These are phyloP conservation scores for Characodon lateralis DNA, from an alignment of 2,797 vertebrate species.

Conservation along the genomic window DNA sequence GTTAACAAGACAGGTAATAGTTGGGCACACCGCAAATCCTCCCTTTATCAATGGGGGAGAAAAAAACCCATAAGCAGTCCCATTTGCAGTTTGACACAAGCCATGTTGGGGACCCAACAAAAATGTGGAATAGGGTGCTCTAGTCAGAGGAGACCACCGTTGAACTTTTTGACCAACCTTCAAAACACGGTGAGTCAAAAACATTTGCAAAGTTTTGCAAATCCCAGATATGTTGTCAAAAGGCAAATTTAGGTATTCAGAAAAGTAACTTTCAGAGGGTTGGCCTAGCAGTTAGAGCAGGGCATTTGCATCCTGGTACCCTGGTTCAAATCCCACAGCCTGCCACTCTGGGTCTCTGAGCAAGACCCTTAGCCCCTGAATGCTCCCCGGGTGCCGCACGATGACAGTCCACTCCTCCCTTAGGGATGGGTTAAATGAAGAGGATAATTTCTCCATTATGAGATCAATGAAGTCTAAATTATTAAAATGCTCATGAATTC, in stretches of 20 bases:
- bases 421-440: no score
- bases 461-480: no score
- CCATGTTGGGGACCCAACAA: not conserved
- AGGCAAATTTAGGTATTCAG: not conserved
- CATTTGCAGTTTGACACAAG: not conserved
- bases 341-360: no score
- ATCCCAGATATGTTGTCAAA: not conserved
- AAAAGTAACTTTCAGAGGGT: not conserved
- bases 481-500: not conserved
- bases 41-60: not conserved
- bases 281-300: no score
- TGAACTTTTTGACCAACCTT: not conserved
- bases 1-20: not conserved
- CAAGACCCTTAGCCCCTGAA: no score
- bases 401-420: no score
- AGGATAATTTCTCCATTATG: no score
- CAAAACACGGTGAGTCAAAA: not conserved
- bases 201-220: not conserved
- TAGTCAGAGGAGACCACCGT: not conserved
- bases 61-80: no score
- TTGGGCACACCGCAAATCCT: not conserved
- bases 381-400: no score
- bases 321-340: no score
- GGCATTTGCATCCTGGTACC: no score
- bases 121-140: not conserved